Conservation (phyloP, 2,888 invertebrate genomes). For the Cistogaster globosa region DNA sequence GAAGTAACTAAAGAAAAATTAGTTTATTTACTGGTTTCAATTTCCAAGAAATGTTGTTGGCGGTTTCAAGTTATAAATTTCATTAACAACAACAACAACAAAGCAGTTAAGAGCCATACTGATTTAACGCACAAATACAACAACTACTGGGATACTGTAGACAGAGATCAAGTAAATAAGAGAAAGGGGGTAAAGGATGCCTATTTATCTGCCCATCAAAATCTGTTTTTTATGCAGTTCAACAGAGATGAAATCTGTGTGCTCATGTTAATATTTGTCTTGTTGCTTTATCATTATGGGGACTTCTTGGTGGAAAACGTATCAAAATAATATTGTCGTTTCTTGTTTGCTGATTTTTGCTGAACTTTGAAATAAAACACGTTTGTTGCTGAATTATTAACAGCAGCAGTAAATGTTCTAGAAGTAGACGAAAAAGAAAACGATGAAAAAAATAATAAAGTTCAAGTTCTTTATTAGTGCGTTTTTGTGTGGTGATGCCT, state of each 20-base stretch:
- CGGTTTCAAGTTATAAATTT: constrained; percentile 60
- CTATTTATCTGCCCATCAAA: constrained; percentile 29
- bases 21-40: constrained; percentile 64
- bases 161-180: constrained; percentile 8
- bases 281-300: constrained; percentile 39
- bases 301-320: constrained; percentile 37
- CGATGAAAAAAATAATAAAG: constrained; percentile 21
- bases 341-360: constrained; percentile 29
- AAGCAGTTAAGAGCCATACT: constrained; percentile 9
- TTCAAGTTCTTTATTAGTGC: constrained; percentile 46
- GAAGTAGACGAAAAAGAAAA: constrained; percentile 3
- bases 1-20: constrained; percentile 43
- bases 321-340: constrained; percentile 5
- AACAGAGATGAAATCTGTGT: constrained; percentile 47
- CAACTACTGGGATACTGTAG: constrained; percentile 6
- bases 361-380: constrained; percentile 36
- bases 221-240: constrained; percentile 37
- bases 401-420: not conserved
- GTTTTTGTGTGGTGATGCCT: constrained; percentile 50
- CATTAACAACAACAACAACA: constrained; percentile 30
- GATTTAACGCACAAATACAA: constrained; percentile 22
- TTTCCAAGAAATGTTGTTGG: constrained; percentile 68
- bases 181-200: constrained; percentile 29
- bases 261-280: constrained; percentile 51
- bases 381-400: constrained; percentile 35